phyloP scores from a whole-genome alignment of 2,113 vertebrate species.

The Campylorhamphus procurvoides region DNA sequence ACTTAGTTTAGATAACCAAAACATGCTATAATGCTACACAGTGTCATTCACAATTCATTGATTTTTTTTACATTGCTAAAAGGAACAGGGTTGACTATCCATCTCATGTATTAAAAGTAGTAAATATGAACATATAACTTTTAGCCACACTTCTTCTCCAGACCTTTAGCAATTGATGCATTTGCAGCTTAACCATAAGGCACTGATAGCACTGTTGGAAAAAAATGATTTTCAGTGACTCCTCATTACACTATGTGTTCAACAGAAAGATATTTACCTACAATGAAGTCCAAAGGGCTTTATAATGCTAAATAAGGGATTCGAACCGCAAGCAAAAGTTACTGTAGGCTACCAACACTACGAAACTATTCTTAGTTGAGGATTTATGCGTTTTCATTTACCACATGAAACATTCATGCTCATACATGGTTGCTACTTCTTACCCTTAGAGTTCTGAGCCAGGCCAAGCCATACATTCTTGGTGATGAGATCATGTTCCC shows the following conservation, averaged over 20 bases:
- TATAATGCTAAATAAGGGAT: neutral
- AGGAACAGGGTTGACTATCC: neutral
- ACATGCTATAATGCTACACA: neutral
- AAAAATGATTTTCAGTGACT: neutral
- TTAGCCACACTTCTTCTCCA: neutral
- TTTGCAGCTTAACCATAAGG: neutral
- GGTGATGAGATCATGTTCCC: conserved; percentile 83
- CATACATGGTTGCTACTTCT: neutral
- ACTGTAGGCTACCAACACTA: neutral
- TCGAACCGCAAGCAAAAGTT: neutral
- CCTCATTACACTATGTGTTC: neutral
- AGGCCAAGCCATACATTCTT: conserved; percentile 88
- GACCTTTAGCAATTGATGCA: neutral
- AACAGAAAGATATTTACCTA: neutral
- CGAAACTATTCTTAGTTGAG: neutral
- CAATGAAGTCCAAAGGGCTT: neutral
- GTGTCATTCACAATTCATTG: neutral
- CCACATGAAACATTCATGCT: neutral
- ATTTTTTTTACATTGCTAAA: neutral
- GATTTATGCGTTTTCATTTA: neutral
- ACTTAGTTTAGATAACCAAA: neutral
- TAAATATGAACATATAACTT: neutral
- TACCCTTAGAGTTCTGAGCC: conserved; percentile 72
- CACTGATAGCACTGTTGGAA: neutral
- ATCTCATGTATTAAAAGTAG: neutral